Conservation (phyloP, 2,888 invertebrate species). For the Drosophila birchii region DNA sequence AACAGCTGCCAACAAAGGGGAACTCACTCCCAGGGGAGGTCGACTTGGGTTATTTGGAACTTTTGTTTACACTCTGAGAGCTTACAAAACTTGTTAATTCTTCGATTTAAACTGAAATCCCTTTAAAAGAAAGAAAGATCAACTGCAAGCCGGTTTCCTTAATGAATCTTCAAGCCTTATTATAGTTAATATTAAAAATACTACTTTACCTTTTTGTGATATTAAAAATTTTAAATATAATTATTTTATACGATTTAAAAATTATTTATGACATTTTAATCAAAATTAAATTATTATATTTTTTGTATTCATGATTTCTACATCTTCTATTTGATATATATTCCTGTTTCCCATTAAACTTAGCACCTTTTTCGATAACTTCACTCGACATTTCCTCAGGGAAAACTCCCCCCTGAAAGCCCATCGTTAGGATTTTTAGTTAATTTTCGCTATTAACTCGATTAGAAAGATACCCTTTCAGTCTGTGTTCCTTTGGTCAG, state of each 20-base stretch:
- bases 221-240: no score
- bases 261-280: no score
- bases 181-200: no score
- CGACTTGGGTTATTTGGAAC: neutral
- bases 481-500: neutral
- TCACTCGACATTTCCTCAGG: neutral
- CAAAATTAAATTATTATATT: no score
- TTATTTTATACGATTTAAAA: no score
- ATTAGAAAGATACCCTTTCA: constrained; percentile 21
- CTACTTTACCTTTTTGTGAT: no score
- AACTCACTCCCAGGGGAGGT: constrained; percentile 13
- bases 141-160: no score
- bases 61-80: neutral
- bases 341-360: neutral
- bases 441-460: constrained; percentile 27
- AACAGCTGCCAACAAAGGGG: constrained; percentile 25
- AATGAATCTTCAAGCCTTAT: no score
- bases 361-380: neutral
- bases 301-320: no score
- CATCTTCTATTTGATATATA: neutral
- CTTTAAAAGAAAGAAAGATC: no score
- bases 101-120: constrained; percentile 1
- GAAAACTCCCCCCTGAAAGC: neutral
- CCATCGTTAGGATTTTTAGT: constrained; percentile 3
- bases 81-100: constrained; percentile 1